Percentiles rank a stretch among this genome's conserved stretches.
phyloP scores from a whole-genome alignment of 2,113 vertebrate species.

The Charadrius vociferus region DNA sequence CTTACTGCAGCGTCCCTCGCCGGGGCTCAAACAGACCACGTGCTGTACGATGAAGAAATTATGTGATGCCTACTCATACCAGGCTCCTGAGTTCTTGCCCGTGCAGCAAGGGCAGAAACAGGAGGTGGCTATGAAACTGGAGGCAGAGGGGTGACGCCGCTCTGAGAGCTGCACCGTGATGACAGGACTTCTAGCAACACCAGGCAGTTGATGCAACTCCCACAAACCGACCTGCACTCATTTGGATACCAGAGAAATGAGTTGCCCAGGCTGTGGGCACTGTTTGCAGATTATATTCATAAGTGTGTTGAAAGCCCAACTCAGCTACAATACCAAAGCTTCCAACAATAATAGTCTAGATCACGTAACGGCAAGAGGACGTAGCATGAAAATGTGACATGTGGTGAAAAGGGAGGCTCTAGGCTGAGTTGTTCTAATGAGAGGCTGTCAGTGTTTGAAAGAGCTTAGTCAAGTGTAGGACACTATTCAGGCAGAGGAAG shows the following conservation, averaged over 20 bases:
- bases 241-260: neutral
- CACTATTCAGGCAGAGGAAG: neutral
- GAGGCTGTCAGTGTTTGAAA: neutral
- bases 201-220: neutral
- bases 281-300: neutral
- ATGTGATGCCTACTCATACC: neutral
- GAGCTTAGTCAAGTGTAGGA: constrained; percentile 15
- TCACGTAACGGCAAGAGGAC: neutral
- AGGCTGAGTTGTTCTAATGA: constrained; percentile 20
- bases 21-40: accelerated
- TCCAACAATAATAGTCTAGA: neutral
- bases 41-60: neutral
- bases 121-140: neutral
- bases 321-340: neutral
- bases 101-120: neutral
- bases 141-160: neutral
- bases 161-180: accelerated
- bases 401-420: neutral
- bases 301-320: neutral
- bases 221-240: neutral
- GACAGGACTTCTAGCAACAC: neutral
- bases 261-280: neutral
- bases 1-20: neutral
- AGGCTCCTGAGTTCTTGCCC: neutral
- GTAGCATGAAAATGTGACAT: neutral